Conservation (phyloP, 2,888 invertebrate genomes). For the Liopterus haemorrhoidalis region DNA sequence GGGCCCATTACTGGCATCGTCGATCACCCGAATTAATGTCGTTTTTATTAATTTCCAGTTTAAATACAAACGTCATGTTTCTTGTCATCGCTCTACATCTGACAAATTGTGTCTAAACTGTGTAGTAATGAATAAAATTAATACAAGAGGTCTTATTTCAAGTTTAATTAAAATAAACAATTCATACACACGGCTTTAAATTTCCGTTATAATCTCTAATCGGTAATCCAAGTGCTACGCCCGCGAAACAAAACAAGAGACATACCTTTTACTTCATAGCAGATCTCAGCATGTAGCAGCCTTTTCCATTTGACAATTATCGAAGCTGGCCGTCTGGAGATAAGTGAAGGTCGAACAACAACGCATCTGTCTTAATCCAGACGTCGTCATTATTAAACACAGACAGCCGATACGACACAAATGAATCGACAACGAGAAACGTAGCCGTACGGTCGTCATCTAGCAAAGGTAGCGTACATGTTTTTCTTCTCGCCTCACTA, state of each 20-base stretch:
- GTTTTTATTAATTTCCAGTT: too few relatives aligned
- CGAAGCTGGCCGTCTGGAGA: too few relatives aligned
- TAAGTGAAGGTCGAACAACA: too few relatives aligned
- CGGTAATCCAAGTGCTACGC: background rate
- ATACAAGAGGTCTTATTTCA: constrained; percentile 20
- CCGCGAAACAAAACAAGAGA: background rate
- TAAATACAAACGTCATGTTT: too few relatives aligned
- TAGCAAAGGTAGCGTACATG: background rate
- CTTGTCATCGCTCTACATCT: too few relatives aligned
- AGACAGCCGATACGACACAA: too few relatives aligned
- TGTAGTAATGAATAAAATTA: too few relatives aligned
- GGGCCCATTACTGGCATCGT: too few relatives aligned
- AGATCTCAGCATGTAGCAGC: background rate
- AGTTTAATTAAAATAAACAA: constrained; percentile 20
- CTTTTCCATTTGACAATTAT: too few relatives aligned
- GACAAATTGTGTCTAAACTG: too few relatives aligned
- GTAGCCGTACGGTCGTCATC: constrained; percentile 11
- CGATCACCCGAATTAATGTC: too few relatives aligned
- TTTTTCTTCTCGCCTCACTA: background rate
- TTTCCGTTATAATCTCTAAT: background rate
- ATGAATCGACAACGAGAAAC: background rate
- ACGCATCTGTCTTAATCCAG: constrained; percentile 1
- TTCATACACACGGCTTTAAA: background rate
- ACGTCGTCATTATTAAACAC: too few relatives aligned
- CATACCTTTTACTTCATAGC: constrained; percentile 19